Evolutionary conservation across 2,113 vertebrate species (phyloP), one percentile per base, ranked within the genome.

Genomic region (Aleadryas rufinucha): DNA sequence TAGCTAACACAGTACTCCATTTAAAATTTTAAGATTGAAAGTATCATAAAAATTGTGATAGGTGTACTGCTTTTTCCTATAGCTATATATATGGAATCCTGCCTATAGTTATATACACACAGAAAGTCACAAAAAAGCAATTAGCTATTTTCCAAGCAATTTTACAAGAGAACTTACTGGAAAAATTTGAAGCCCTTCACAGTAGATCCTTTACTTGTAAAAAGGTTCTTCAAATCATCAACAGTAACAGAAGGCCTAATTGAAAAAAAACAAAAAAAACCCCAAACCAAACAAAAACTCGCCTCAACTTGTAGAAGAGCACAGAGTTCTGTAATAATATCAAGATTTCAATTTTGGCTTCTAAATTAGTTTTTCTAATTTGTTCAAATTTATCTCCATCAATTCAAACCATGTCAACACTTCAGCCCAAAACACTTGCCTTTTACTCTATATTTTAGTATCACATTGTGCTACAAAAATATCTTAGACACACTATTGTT

Each of bases 161-260:
- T 71, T 86, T 54, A 95, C 47, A 75, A 26, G 64, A 80, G 8
- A 81, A 98, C 98, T 98, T 98, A 98, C 98, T 95, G 97, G 82
- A 98, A 98, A 90, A 98, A 98, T 96, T 64, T 98, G 97, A 98
- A 98, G 89, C 97, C 98, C 96, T 98, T 99, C 93, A 99, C 99
- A 63, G 97, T 98, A 94, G 97, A 98, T 93, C 98, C 98, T 84
- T 96, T 96, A 78, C 96, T 95, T 89, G 88, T 92, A 97, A 99
- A 99, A 92, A 99, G 98, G 20, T 97, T 98, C 97, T 98, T 98
- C 96, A 99, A 94, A 81, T 98, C 97, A 94, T 99, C 98, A 61
- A 97, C 97, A 54, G 98, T 98, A 82, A 98, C 96, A 84, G 97
- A 99, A 95, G 97, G 96, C 66, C 99, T 99, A 96, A 85, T 90